Evolutionary conservation across 2,797 vertebrate genomes (phyloP).

Genomic region (Lagorchestes hirsutus): DNA sequence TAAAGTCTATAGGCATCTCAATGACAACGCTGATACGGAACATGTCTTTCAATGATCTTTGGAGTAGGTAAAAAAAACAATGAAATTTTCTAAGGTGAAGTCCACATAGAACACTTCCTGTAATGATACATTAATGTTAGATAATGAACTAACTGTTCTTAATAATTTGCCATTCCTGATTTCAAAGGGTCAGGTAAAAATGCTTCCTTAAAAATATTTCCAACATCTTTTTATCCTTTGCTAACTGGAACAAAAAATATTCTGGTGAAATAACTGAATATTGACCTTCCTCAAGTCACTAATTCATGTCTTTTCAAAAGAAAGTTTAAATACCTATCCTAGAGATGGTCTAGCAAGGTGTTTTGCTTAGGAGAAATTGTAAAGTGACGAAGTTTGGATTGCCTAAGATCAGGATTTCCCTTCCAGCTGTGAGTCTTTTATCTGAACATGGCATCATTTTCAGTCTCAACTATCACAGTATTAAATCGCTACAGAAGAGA

Average conservation of each 20-base stretch:
- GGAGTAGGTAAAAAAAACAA: background rate
- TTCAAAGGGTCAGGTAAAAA: background rate
- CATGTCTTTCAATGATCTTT: background rate
- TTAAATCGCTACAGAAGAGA: background rate
- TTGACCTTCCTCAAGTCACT: conserved; percentile 57
- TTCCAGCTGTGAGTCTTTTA: conserved; percentile 40
- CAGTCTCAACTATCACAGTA: background rate
- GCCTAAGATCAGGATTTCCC: conserved; percentile 15
- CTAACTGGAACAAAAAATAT: background rate
- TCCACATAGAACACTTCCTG: too few relatives aligned
- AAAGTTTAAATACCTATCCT: background rate
- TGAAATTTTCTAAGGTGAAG: background rate
- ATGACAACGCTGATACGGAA: background rate
- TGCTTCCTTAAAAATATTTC: conserved; percentile 23
- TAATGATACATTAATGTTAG: background rate
- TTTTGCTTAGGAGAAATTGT: background rate
- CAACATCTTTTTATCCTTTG: conserved; percentile 18
- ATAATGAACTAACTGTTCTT: background rate
- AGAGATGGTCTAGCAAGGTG: background rate
- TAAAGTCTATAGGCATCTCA: background rate
- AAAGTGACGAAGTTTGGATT: background rate
- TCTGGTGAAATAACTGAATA: conserved; percentile 21
- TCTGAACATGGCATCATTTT: background rate
- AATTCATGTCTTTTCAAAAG: conserved; percentile 39
- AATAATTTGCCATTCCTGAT: conserved; percentile 60